A percentile compares a stretch with the other conserved stretches of the same genome.
These are phyloP conservation scores for Caenorhabditis tropicalis DNA, from an alignment of 1,140 invertebrate genomes.

Conservation along the genomic window DNA sequence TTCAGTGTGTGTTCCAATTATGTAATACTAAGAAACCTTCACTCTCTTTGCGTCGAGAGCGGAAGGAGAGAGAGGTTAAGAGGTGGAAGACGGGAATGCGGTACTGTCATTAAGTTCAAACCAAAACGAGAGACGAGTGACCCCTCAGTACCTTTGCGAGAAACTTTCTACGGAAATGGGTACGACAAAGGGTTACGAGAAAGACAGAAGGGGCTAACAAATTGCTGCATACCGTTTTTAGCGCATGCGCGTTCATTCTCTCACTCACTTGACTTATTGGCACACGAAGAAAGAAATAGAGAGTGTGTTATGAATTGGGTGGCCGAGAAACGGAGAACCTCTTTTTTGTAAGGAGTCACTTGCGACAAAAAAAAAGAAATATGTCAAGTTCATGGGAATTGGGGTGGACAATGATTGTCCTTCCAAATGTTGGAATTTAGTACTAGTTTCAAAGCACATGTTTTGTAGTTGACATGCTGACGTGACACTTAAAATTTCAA, in stretches of 20 bases:
- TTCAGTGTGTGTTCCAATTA: slow-evolving; percentile 41
- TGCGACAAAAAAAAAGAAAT: not conserved
- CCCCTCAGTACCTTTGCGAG: slow-evolving; percentile 19
- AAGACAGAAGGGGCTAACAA: slow-evolving; percentile 22
- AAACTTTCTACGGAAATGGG: not conserved
- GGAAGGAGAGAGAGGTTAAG: not conserved
- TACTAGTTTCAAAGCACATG: slow-evolving; percentile 9
- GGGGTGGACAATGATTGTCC: slow-evolving; percentile 33
- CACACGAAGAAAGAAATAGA: slow-evolving; percentile 20
- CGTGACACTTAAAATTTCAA: no score
- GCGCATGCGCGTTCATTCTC: not conserved
- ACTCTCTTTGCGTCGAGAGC: slow-evolving; percentile 1
- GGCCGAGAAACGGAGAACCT: not conserved
- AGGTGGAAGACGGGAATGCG: not conserved
- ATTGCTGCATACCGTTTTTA: slow-evolving; percentile 40
- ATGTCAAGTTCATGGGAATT: slow-evolving; percentile 42
- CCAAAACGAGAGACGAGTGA: slow-evolving; percentile 13
- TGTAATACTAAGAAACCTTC: not conserved
- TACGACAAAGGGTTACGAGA: not conserved
- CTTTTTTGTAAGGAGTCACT: not conserved
- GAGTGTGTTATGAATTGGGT: not conserved
- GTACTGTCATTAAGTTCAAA: slow-evolving; percentile 29
- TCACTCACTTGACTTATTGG: slow-evolving; percentile 38
- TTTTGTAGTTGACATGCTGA: no score
- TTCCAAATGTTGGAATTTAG: slow-evolving; percentile 7